These are phyloP conservation scores for Parus major DNA, from an alignment of 2,113 vertebrate genomes.

Conservation along the genomic window DNA sequence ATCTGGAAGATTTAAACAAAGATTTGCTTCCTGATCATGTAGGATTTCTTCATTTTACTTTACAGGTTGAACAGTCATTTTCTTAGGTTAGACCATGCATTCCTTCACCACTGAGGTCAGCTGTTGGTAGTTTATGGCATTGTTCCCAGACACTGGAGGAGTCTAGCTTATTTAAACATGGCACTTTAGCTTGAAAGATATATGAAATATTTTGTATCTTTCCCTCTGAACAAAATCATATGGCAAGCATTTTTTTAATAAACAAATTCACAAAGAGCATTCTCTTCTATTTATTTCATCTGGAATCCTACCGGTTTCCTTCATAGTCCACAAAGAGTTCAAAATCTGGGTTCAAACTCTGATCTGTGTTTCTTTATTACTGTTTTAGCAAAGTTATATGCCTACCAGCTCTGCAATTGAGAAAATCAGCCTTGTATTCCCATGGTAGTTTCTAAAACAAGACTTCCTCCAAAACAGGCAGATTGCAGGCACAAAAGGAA, in stretches of 20 bases:
- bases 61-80: neutral
- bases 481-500: neutral
- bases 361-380: neutral
- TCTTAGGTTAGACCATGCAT: fast-evolving
- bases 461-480: neutral
- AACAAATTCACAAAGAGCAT: neutral
- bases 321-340: neutral
- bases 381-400: neutral
- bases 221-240: neutral
- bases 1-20: neutral
- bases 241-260: neutral
- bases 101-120: neutral
- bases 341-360: neutral
- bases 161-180: neutral
- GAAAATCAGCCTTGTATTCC: neutral
- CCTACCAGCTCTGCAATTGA: neutral
- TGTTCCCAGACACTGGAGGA: neutral
- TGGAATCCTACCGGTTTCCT: neutral
- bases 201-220: neutral
- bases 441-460: neutral
- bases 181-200: neutral
- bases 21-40: neutral
- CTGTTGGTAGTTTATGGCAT: neutral
- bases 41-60: neutral
- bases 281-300: neutral